These are phyloP conservation scores for Thinocorus orbignyianus DNA, from an alignment of 2,113 vertebrate species.

Conservation along the genomic window DNA sequence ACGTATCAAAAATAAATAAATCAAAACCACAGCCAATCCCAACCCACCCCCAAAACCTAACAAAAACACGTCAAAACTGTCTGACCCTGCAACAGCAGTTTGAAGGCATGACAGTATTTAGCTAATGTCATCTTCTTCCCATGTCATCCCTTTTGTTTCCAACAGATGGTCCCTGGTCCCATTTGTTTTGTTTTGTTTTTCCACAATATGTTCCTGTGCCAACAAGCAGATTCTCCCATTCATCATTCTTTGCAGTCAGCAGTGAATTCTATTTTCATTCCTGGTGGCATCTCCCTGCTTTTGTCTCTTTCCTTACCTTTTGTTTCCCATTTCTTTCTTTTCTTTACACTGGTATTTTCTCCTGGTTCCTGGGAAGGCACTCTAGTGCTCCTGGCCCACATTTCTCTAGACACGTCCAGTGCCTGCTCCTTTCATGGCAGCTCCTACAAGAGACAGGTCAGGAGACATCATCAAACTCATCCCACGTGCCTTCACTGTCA, in stretches of 20 bases:
- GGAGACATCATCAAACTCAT: not conserved
- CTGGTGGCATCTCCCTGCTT: not conserved
- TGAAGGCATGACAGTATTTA: not conserved
- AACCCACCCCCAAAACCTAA: not conserved
- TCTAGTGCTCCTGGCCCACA: not conserved
- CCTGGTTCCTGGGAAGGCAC: not conserved
- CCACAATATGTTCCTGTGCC: not conserved
- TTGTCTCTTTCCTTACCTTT: not conserved
- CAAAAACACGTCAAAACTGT: not conserved
- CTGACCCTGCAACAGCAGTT: not conserved
- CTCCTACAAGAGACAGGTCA: not conserved
- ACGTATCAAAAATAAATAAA: not conserved
- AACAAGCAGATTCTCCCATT: slow-evolving; percentile 15
- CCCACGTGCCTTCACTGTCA: not conserved
- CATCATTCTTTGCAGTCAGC: not conserved
- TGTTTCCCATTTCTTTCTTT: not conserved
- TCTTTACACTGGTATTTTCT: not conserved
- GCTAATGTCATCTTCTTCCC: not conserved
- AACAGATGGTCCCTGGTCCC: not conserved
- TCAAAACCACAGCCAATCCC: not conserved
- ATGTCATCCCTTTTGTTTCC: not conserved
- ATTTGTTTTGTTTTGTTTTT: not conserved
- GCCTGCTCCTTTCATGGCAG: not conserved
- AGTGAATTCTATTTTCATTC: not conserved
- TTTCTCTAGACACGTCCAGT: not conserved